These are phyloP conservation scores for Hoplostethus atlanticus DNA, from an alignment of 2,797 vertebrate species.

Conservation along the genomic window DNA sequence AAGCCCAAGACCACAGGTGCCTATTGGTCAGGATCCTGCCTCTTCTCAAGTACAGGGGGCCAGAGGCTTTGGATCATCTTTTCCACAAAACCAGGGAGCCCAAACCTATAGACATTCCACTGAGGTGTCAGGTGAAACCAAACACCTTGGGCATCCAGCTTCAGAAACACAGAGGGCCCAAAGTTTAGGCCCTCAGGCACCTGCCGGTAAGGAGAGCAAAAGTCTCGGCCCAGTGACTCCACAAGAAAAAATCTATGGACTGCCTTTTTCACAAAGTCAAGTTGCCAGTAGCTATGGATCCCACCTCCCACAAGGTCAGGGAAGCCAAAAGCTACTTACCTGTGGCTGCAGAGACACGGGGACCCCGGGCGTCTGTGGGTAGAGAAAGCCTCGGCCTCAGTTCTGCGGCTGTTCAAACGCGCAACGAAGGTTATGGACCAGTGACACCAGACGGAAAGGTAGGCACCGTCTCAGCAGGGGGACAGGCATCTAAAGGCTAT, in stretches of 20 bases:
- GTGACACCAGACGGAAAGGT: conserved; percentile 33
- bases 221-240: conserved; percentile 21
- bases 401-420: conserved; percentile 20
- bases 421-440: conserved; percentile 13
- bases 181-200: conserved; percentile 19
- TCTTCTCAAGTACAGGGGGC: conserved; percentile 25
- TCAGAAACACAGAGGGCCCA: conserved; percentile 39
- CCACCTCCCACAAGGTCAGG: conserved; percentile 17
- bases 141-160: conserved; percentile 30
- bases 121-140: conserved; percentile 28
- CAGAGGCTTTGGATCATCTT: conserved; percentile 19
- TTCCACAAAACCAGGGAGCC: conserved; percentile 21
- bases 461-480: conserved; percentile 24
- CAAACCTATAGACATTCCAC: conserved; percentile 45
- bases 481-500: conserved; percentile 42
- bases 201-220: conserved; percentile 23
- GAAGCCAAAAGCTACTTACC: conserved; percentile 23
- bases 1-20: conserved; percentile 23
- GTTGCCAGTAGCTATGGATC: conserved; percentile 22
- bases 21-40: conserved; percentile 14
- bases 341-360: conserved; percentile 16
- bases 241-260: conserved; percentile 28
- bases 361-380: no score
- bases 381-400: background rate
- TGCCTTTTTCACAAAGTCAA: conserved; percentile 32